Percentiles rank a stretch among this genome's conserved stretches.
Evolutionary conservation across 2,797 vertebrate species (phyloP).

Genomic region (Cercopithecus mitis): DNA sequence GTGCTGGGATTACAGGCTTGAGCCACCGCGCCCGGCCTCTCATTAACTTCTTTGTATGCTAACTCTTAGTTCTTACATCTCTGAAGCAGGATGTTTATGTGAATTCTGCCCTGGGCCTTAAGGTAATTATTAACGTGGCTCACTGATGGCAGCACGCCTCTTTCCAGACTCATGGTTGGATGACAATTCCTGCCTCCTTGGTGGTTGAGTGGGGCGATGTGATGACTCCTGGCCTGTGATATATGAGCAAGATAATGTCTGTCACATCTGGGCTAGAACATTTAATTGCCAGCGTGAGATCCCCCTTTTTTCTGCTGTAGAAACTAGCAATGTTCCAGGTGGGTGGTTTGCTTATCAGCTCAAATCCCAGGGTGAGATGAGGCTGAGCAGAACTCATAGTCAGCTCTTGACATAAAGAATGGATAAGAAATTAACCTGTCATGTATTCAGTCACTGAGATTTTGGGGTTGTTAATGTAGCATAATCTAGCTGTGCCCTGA

Average conservation of each 20-base stretch:
- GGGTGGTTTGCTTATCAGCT: neutral
- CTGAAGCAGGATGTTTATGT: neutral
- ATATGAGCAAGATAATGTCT: neutral
- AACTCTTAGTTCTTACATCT: neutral
- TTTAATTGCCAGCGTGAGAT: neutral
- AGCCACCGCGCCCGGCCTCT: no score
- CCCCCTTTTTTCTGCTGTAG: neutral
- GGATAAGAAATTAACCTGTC: neutral
- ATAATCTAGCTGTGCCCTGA: neutral
- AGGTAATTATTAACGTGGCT: neutral
- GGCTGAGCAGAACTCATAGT: neutral
- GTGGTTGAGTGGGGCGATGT: neutral
- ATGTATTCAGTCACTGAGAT: neutral
- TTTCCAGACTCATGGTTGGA: neutral
- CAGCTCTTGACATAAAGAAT: neutral
- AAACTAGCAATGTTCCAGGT: neutral
- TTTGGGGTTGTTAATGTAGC: neutral
- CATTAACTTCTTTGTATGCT: neutral
- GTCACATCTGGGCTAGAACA: neutral
- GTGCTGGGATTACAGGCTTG: no score
- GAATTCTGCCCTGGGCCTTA: neutral
- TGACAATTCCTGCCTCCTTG: neutral
- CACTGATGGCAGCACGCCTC: neutral
- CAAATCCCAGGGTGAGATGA: neutral
- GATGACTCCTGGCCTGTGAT: neutral